Percentiles rank a stretch among this genome's conserved stretches.
Conservation (phyloP, 2,888 invertebrate species). For the Epinotia ramella region DNA sequence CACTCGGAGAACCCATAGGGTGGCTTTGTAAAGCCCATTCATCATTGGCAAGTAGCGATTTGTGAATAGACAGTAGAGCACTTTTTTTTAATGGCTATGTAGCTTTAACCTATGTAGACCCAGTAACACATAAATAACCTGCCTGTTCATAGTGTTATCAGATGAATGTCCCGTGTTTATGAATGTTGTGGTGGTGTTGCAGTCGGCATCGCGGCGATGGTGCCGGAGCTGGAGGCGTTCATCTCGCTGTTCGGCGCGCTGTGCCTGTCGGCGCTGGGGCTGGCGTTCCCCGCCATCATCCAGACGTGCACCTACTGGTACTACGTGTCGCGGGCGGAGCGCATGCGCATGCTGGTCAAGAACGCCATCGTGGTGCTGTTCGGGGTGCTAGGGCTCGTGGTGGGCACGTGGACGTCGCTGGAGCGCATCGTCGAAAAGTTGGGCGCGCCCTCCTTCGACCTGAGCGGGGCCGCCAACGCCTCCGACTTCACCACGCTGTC, state of each 20-base stretch:
- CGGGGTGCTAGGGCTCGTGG: conserved; percentile 87
- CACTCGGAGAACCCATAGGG: no score
- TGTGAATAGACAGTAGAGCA: no score
- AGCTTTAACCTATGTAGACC: no score
- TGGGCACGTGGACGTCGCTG: conserved; percentile 89
- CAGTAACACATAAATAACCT: no score
- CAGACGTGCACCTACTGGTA: conserved; percentile 94
- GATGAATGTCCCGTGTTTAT: neutral
- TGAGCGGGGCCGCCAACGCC: conserved; percentile 46
- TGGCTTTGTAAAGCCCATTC: no score
- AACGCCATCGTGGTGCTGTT: conserved; percentile 87
- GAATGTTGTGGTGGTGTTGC: conserved; percentile 61
- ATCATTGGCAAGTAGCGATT: no score
- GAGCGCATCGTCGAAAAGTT: conserved; percentile 87
- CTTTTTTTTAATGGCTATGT: no score
- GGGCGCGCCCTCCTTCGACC: conserved; percentile 53
- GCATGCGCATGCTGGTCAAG: conserved; percentile 85
- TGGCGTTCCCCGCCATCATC: conserved; percentile 96
- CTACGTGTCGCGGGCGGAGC: conserved; percentile 82
- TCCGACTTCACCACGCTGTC: conserved; percentile 43
- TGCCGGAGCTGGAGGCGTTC: conserved; percentile 93
- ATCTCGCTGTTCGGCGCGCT: conserved; percentile 95
- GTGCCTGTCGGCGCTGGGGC: conserved; percentile 94
- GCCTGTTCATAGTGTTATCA: no score
- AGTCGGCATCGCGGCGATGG: conserved; percentile 94